phyloP scores from a whole-genome alignment of 23 tunicate genomes.

The Botrylloides violaceus region DNA sequence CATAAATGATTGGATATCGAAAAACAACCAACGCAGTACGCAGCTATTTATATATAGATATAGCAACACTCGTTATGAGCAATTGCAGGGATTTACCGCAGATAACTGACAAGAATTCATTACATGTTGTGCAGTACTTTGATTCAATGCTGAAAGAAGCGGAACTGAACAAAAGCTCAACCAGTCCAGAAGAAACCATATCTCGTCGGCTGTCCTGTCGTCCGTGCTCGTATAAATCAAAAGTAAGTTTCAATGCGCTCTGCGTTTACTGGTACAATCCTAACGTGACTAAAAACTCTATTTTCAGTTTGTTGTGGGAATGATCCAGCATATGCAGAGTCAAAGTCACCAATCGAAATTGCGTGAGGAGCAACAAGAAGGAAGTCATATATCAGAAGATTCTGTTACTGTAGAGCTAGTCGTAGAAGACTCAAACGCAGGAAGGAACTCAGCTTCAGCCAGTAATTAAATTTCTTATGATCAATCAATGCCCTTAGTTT shows the following conservation, averaged over 20 bases:
- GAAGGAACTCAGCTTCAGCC: neutral
- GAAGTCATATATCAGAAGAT: neutral
- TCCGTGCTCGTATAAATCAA: constrained; percentile 26
- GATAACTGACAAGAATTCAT: no score
- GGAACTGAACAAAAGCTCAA: neutral
- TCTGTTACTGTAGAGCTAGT: neutral
- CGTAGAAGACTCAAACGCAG: neutral
- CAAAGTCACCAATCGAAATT: constrained; percentile 50
- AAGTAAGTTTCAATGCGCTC: constrained; percentile 21
- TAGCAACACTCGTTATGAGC: neutral
- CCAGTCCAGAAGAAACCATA: neutral
- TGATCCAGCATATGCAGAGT: constrained; percentile 82
- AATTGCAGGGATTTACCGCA: neutral
- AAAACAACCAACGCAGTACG: no score
- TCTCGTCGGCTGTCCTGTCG: constrained; percentile 18
- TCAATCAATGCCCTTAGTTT: no score
- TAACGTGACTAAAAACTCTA: neutral
- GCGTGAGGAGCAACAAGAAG: constrained; percentile 36
- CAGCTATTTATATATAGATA: no score
- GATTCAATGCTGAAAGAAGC: constrained; percentile 25
- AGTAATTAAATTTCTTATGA: no score
- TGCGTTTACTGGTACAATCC: neutral
- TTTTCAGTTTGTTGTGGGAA: constrained; percentile 60
- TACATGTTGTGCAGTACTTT: constrained; percentile 17
- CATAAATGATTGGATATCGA: neutral